Base-by-base conservation (phyloP, 2,797 vertebrate genomes). In the Champsocephalus gunnari region DNA sequence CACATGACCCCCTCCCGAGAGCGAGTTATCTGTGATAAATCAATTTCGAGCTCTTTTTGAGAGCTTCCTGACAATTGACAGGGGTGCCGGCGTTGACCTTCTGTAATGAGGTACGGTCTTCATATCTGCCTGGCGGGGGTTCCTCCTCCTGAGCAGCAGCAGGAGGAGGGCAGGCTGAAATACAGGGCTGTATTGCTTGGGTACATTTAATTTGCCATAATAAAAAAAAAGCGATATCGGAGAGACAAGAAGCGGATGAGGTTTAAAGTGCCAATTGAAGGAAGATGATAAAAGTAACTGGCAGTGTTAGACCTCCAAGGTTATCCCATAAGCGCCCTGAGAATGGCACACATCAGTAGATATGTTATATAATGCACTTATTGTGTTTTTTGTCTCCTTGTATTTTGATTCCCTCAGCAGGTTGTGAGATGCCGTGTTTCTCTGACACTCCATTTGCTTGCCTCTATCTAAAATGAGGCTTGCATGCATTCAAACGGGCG, bases 61-160 rank as follows among this genome's bases (percentile, higher is more conserved):
- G 76, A 68, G 78, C 61, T 77, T 74, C 71, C 71, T 75, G 66
- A 86, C 80, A 76, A 71, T 43, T 68, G 71, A 76, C 54, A 76
- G 64, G 71, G 74, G n/a, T 75, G 82, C 58, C 64, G 19, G 48
- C 32, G 56, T 58, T 89, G 87, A 90, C 90, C 87, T 90, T 90
- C 84, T 66, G 69, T 82, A 81, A 87, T 59, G 75, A 87, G 81
- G 68, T 73, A 77, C 56, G 72, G 87, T 63, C 66, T 84, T 48
- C 13, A 7, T 77, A 58, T 79, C 73, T 65, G 79, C 76, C 67
- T 38, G 7, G 64, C 12, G 53, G 70, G 62, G 60, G 55, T 45
- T 69, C 75, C 64, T 76, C 44, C 60, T 71, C 32, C 21, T 21
- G 21, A 28, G 55, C 54, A 28, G 24, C 24, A 13, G 51, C 67